These are phyloP conservation scores for Myzus persicae DNA, from an alignment of 1,140 invertebrate genomes.

Conservation along the genomic window DNA sequence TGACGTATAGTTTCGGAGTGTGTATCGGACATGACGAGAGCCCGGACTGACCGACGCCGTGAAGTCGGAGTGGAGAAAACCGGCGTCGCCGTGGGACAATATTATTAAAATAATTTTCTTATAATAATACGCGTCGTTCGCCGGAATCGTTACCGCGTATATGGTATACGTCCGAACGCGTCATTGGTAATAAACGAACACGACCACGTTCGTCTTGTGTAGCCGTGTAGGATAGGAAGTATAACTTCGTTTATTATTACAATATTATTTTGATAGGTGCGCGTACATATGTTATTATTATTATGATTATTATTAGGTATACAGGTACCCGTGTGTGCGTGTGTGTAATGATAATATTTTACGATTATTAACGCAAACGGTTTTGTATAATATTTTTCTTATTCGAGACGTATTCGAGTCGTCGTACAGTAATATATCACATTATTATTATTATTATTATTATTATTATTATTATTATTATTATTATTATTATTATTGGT, in stretches of 20 bases:
- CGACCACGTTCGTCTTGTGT: background rate
- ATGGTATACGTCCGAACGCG: background rate
- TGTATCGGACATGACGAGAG: background rate
- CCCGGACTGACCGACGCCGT: too few species aligned
- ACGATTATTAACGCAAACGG: conserved; percentile 15
- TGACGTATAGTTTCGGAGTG: background rate
- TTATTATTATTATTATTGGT: conserved; percentile 10
- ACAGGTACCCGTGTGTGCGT: background rate
- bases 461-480: too few species aligned
- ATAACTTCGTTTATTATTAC: background rate
- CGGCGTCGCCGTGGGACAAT: background rate
- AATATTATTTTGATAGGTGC: conserved; percentile 9
- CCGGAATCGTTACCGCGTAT: background rate
- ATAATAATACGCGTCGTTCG: background rate
- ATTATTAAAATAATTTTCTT: background rate
- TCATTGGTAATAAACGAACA: background rate
- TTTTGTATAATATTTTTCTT: background rate
- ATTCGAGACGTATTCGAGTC: background rate
- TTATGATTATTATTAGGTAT: too few species aligned
- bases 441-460: conserved; percentile 2
- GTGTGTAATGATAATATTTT: conserved; percentile 19
- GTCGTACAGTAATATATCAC: background rate
- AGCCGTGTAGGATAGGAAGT: background rate
- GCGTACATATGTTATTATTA: too few species aligned
- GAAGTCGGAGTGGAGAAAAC: background rate